Conservation (phyloP, 2,888 invertebrate species). For the Chromoteleia sp. region DNA sequence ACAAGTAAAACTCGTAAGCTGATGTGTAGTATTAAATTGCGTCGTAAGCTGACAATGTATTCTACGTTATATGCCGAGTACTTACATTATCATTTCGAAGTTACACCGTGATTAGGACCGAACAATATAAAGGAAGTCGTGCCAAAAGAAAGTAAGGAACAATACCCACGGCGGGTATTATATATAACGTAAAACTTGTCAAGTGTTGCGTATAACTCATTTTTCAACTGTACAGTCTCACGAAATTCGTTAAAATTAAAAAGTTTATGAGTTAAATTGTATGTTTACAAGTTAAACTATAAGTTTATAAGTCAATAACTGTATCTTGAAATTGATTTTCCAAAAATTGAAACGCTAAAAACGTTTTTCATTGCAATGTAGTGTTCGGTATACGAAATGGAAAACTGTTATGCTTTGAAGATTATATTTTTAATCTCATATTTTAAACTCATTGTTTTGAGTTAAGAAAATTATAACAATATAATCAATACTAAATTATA, state of each 20-base stretch:
- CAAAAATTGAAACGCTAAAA: neutral
- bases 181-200: conserved; percentile 31
- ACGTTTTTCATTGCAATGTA: neutral
- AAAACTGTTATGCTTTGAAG: too few relatives aligned
- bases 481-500: too few relatives aligned
- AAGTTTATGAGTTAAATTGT: neutral
- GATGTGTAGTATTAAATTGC: neutral
- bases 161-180: conserved; percentile 19
- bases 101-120: conserved; percentile 24
- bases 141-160: conserved; percentile 14
- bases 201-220: conserved; percentile 18
- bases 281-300: too few relatives aligned
- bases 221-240: conserved; percentile 17
- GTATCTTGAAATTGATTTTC: neutral
- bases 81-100: conserved; percentile 20
- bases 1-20: conserved; percentile 14
- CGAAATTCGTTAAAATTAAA: conserved; percentile 16
- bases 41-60: conserved; percentile 8
- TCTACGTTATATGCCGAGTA: conserved; percentile 9
- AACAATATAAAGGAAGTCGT: conserved; percentile 19
- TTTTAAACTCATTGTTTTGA: too few relatives aligned
- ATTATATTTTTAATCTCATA: too few relatives aligned
- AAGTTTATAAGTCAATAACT: too few relatives aligned
- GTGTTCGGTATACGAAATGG: too few relatives aligned
- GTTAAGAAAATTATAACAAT: too few relatives aligned